Base-by-base conservation (phyloP, 2,113 vertebrate species). In the Cromileptes altivelis region DNA sequence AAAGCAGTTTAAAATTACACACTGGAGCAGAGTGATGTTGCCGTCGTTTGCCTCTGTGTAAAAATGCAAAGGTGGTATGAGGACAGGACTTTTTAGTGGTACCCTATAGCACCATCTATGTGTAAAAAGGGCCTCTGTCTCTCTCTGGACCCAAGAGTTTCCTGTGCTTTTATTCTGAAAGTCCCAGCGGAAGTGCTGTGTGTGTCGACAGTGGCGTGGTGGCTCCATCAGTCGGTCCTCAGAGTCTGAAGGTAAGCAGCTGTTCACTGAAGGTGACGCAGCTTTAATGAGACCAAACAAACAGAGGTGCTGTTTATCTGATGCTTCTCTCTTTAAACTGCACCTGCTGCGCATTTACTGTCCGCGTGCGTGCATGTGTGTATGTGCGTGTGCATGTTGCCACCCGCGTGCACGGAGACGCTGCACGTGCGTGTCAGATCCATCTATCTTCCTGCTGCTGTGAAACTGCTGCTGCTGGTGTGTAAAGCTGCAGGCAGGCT, bases 211-310 rank as follows among this genome's bases (percentile, higher is more conserved):
- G 15, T 4, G 12, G 15, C 45, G 42, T 42, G 61, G 18, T 21
- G 3, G 30, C 17, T 27, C 25, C 65, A 27, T 12, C 45, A 11
- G 23, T 49, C 45, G 64, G 23, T 15, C 14, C 64, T 49, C 64
- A 67, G 64, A 49, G n/a, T 77, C 33, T 63, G 75, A 68, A 77
- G 75, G 75, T 77, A 77, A 77, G 75, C 75, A 77, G 62, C 75
- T 77, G 75, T 17, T 27, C 33, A 23, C 18, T n/a, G 27, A 14
- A 47, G 64, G 33, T 68, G 65, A 68, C 65, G 65, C 65, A 68
- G 45, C 25, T 25, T 40, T 63, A 21, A 40, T 63, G 65, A 45
- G 42, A 45, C 8, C 42, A 45, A 45, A 45, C 42, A 45, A 45
- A 45, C 42, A 12, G 42, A 45, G 42, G 11, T 10, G 42, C 42